Evolutionary conservation across 2,888 invertebrate genomes (phyloP).

Genomic region (Temnothorax rugatulus): DNA sequence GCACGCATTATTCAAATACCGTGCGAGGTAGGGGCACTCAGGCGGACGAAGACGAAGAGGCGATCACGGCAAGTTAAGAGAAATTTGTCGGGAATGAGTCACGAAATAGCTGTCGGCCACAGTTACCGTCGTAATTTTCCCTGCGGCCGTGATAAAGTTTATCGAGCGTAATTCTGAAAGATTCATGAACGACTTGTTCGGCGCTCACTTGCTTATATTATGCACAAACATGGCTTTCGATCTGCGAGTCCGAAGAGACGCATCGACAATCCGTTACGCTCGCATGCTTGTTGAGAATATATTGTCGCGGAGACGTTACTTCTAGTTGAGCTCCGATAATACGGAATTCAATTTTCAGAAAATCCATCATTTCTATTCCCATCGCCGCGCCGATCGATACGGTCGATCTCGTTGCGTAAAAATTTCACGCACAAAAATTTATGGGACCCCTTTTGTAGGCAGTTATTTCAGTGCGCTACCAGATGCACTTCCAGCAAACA

Average conservation of each 20-base stretch:
- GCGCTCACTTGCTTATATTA: slow-evolving; percentile 44
- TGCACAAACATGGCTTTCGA: slow-evolving; percentile 33
- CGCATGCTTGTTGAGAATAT: slow-evolving; percentile 16
- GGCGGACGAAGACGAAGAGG: slow-evolving; percentile 47
- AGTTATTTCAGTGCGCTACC: slow-evolving; percentile 26
- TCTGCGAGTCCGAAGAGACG: slow-evolving; percentile 25
- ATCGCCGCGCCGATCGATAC: too few species aligned
- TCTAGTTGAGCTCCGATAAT: neutral
- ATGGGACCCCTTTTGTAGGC: neutral
- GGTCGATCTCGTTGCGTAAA: neutral
- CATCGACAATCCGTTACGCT: slow-evolving; percentile 30
- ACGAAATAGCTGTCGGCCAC: slow-evolving; percentile 62
- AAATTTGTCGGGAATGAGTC: slow-evolving; percentile 63
- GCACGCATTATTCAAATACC: slow-evolving; percentile 54
- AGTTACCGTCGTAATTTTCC: slow-evolving; percentile 55
- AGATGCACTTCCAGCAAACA: slow-evolving; percentile 28
- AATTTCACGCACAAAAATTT: slow-evolving; percentile 19
- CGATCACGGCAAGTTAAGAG: slow-evolving; percentile 53
- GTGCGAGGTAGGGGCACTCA: slow-evolving; percentile 18
- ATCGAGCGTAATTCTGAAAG: slow-evolving; percentile 69
- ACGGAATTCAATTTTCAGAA: slow-evolving; percentile 32
- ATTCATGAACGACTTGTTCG: slow-evolving; percentile 67
- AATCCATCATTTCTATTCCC: slow-evolving; percentile 11
- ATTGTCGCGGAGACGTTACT: slow-evolving; percentile 23
- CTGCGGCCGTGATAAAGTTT: slow-evolving; percentile 66